Evolutionary conservation across 1,140 invertebrate species (phyloP).

Genomic region (Subanguina moxae): DNA sequence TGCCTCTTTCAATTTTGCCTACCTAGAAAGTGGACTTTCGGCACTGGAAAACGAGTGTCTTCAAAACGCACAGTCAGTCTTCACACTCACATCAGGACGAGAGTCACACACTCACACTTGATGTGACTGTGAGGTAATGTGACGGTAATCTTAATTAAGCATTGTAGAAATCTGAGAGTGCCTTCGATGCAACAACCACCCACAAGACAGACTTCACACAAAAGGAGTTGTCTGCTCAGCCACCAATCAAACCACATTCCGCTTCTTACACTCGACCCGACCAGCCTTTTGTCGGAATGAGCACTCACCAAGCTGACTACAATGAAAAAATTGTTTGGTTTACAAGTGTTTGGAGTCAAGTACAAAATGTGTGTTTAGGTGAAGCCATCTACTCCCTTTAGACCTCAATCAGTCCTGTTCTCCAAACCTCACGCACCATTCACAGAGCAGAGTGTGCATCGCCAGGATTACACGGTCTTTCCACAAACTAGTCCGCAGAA

Average conservation of each 20-base stretch:
- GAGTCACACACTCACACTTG: too few species aligned
- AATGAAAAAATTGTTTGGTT: not conserved
- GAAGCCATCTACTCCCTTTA: not conserved
- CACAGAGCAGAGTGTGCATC: not conserved
- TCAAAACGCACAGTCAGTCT: too few species aligned
- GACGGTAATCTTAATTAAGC: not conserved
- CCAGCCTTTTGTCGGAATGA: conserved; percentile 5
- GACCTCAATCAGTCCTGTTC: not conserved
- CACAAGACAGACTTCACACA: conserved; percentile 6
- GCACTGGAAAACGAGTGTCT: too few species aligned
- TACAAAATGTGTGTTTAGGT: not conserved
- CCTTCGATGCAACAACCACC: conserved; percentile 10
- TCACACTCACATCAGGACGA: too few species aligned
- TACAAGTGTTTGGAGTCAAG: too few species aligned
- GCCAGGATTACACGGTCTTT: conserved; percentile 6
- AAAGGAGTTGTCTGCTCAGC: not conserved
- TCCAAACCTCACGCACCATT: not conserved
- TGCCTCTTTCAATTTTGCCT: too few species aligned
- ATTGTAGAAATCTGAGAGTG: conserved; percentile 6
- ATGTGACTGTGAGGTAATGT: too few species aligned
- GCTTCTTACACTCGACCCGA: not conserved
- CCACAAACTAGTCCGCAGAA: not conserved
- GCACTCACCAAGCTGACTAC: conserved; percentile 7
- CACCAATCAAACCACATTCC: not conserved
- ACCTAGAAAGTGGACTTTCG: too few species aligned